Evolutionary conservation across 2,797 vertebrate species (phyloP), one percentile per base, ranked within the genome.

Genomic region (Phrynocephalus guinanensis): DNA sequence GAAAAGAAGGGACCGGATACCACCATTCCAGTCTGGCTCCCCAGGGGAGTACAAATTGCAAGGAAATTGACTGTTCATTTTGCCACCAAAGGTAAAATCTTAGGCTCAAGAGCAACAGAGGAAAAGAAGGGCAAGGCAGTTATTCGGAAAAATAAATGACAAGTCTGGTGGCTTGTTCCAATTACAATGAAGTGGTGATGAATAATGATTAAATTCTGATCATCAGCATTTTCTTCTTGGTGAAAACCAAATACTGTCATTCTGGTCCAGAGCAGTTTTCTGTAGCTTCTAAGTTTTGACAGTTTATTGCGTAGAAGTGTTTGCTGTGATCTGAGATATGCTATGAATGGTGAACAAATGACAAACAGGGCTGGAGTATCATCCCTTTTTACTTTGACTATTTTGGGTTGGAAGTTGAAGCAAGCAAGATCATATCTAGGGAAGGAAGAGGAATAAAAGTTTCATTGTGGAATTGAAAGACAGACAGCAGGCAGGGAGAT

Each of bases 241-340:
- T 86, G 79, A 52, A 15, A 28, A 18, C 67, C 24, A 44, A 83
- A 89, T 44, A 24, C 66, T 83, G 15, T 68, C 24, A 28, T 48
- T 48, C 71, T 73, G 63, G 3, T 73, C n/a, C 30, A 20, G 82
- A 38, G 63, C 28, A 28, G 1, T 48, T 90, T 77, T 81, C 38
- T 56, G 1, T 48, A 82, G 4, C 70, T 86, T 84, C 20, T 13
- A 0, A 8, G 26, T 18, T 87, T 18, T 56, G 33, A n/a, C 71
- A 33, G 73, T 93, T 28, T 85, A 73, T 28, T 76, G 8, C 67
- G 79, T 88, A 89, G 33, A 85, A 87, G 3, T 0, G 7, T 44
- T 87, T 28, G 18, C 79, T 68, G 85, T 82, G 52, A 50, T 30
- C 15, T 33, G 11, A 60, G 66, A n/a, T 24, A 67, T 20, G 67